These are phyloP conservation scores for Melanostoma scalare DNA, from an alignment of 2,888 invertebrate genomes.

Conservation along the genomic window DNA sequence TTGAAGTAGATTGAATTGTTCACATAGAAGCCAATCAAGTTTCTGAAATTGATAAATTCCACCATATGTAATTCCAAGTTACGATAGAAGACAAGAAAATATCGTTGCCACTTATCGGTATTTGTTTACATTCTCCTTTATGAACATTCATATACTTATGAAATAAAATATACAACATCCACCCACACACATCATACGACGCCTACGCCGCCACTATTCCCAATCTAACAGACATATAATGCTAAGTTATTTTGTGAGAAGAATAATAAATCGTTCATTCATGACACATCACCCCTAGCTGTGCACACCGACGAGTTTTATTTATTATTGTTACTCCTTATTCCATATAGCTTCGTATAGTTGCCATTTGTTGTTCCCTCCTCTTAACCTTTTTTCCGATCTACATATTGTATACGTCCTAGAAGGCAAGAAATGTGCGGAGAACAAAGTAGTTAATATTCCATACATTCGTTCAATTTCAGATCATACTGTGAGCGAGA, in stretches of 20 bases:
- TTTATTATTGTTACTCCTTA: constrained; percentile 60
- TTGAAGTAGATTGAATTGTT: no score
- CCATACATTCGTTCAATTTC: constrained; percentile 75
- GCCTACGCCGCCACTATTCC: neutral
- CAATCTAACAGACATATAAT: constrained; percentile 17
- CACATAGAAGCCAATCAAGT: constrained; percentile 31
- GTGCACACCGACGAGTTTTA: constrained; percentile 41
- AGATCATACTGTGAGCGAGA: constrained; percentile 94
- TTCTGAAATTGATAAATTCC: constrained; percentile 40
- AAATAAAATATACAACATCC: constrained; percentile 28
- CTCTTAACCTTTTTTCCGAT: constrained; percentile 20
- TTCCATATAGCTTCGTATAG: constrained; percentile 28
- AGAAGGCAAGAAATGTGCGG: constrained; percentile 4
- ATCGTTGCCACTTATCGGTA: constrained; percentile 34
- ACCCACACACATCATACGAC: neutral
- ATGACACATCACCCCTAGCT: constrained; percentile 48
- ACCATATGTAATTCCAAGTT: constrained; percentile 23
- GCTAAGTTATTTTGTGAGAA: constrained; percentile 54
- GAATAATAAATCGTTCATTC: constrained; percentile 64
- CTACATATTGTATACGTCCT: constrained; percentile 50
- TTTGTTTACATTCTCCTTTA: constrained; percentile 25
- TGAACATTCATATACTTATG: constrained; percentile 26
- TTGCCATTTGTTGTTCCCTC: constrained; percentile 7
- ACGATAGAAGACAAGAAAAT: constrained; percentile 30
- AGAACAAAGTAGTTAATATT: constrained; percentile 58